Base-by-base conservation (phyloP, 92 coral and sea anemone species). In the Parazoanthus swiftii region DNA sequence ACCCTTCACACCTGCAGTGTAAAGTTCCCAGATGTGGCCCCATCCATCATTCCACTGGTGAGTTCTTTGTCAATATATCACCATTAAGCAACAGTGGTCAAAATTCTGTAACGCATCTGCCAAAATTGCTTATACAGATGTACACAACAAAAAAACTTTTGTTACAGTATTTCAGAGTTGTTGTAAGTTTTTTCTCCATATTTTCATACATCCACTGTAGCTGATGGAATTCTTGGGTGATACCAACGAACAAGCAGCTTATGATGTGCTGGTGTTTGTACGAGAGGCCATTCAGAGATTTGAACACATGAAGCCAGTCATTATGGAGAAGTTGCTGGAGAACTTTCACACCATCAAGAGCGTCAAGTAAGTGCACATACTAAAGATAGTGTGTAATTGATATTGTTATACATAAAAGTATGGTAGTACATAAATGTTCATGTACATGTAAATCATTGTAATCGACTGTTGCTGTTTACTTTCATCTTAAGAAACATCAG, bases 221-320 rank as follows among this genome's bases (percentile, higher is more conserved):
- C 81, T 97, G 93, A 97, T 97, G 99, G 99, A 97, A 89, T 97
- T 97, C 91, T 89, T 97, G 43, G 99, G 99, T 18, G 99, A 97
- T 79, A 86, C 95, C n/a, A 97, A 97, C 77, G 99, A 97, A 75
- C 98, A 97, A 80, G 99, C 99, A 44, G 99, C 99, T 10, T 91
- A 92, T 86, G 99, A 97, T 89, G 99, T 97, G 79, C 76, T 97
- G 89, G 93, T 97, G 95, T 97, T 97, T 92, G 98, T 97, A 5
- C 95, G 99, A 25, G 99, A 97, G 79, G 99, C 99, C 76, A 94
- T 97, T 74, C 99, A 97, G 93, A 90, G 99, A 63, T 97, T 97
- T 90, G 98, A 93, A 29, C 93, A 93, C 90, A 91, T 97, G 58
- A 97, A 97, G 85, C 99, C 98, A 68, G 94, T 91, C 35, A 97